Percentiles rank a stretch among this genome's conserved stretches.
These are phyloP conservation scores for Plectus sambesii DNA, from an alignment of 1,140 invertebrate species.

Conservation along the genomic window DNA sequence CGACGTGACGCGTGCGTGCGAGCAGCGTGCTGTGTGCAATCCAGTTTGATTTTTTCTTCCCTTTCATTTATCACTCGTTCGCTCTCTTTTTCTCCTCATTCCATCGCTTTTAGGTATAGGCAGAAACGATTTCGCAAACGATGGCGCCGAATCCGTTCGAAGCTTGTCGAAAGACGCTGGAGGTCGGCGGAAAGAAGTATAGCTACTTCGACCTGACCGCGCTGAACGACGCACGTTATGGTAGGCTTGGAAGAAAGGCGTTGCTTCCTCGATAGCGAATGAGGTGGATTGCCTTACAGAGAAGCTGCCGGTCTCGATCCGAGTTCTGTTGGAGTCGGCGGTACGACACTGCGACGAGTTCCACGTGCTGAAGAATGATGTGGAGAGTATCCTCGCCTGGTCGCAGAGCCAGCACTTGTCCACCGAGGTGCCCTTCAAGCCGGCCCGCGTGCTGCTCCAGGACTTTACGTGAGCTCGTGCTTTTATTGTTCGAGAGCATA, in stretches of 20 bases:
- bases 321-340: conserved; percentile 83
- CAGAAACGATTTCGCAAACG: neutral
- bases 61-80: too few species aligned
- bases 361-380: conserved; percentile 68
- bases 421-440: conserved; percentile 90
- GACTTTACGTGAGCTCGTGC: conserved; percentile 53
- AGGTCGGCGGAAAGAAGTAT: conserved; percentile 57
- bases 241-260: conserved; percentile 52
- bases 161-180: conserved; percentile 57
- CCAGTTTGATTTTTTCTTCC: too few species aligned
- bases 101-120: too few species aligned
- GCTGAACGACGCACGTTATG: conserved; percentile 61
- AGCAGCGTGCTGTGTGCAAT: too few species aligned
- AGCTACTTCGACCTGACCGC: conserved; percentile 63
- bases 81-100: too few species aligned
- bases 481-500: conserved; percentile 8
- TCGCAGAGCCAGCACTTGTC: conserved; percentile 60
- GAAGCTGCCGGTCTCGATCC: conserved; percentile 76
- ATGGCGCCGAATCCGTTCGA: conserved; percentile 58
- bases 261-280: neutral
- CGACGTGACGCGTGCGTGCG: too few species aligned
- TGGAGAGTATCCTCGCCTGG: conserved; percentile 83
- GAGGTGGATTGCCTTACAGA: conserved; percentile 34
- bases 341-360: conserved; percentile 92
- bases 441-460: conserved; percentile 85